Conservation (phyloP, 2,888 invertebrate species). For the Cantharis nigra region DNA sequence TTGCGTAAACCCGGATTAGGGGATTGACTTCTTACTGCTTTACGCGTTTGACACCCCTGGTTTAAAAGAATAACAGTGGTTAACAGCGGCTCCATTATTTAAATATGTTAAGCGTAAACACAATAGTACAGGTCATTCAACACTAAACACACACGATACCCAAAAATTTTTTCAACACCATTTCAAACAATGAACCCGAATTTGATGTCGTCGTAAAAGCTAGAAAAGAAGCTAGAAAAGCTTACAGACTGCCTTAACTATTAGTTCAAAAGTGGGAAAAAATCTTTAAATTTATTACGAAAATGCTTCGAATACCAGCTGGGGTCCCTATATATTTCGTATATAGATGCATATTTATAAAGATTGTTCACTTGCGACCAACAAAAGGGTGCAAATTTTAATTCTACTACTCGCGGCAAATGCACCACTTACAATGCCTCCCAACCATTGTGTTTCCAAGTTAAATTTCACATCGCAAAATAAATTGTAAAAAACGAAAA, state of each 20-base stretch:
- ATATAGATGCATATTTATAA: neutral
- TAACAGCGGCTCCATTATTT: neutral
- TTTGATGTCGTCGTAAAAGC: neutral
- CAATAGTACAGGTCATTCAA: neutral
- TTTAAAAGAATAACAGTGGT: constrained; percentile 2
- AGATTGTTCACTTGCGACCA: neutral
- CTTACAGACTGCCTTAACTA: neutral
- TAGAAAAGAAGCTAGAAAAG: neutral
- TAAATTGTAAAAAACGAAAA: neutral
- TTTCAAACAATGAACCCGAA: neutral
- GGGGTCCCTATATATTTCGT: neutral
- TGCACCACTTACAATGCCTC: neutral
- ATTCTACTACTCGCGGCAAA: neutral
- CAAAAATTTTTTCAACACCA: neutral
- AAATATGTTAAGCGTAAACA: neutral
- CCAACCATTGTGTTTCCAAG: neutral
- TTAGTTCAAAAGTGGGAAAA: neutral
- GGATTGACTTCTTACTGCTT: constrained; percentile 16
- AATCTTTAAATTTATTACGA: neutral
- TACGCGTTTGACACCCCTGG: neutral
- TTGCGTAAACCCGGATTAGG: constrained; percentile 17
- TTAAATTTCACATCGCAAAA: neutral
- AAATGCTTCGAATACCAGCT: neutral
- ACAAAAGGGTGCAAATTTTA: neutral
- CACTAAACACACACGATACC: neutral